Conservation (phyloP, 2,113 vertebrate genomes). For the Calyptomena viridis region DNA sequence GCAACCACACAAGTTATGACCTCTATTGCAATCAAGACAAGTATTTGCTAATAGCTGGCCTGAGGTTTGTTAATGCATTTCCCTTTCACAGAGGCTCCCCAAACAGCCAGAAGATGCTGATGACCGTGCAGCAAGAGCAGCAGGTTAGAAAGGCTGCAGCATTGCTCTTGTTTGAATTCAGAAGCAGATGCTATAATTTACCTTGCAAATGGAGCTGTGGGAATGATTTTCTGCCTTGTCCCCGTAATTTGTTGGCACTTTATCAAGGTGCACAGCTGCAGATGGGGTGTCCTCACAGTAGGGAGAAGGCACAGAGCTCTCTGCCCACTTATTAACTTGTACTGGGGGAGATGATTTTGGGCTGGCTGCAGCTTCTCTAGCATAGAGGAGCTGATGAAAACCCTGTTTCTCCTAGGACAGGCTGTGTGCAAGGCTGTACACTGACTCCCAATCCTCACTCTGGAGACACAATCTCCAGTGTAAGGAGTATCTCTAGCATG, state of each 20-base stretch:
- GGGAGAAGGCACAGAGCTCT: background rate
- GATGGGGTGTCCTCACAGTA: background rate
- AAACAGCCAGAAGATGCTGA: background rate
- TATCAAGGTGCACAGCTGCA: slow-evolving; percentile 28
- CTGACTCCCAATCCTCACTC: background rate
- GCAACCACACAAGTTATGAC: background rate
- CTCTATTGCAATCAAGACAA: background rate
- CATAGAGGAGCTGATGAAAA: background rate
- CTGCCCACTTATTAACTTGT: slow-evolving; percentile 2
- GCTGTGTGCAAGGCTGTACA: background rate
- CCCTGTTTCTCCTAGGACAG: background rate
- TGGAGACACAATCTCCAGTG: background rate
- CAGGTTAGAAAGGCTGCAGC: slow-evolving; percentile 38
- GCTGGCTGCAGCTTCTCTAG: background rate
- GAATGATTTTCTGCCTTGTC: slow-evolving; percentile 57
- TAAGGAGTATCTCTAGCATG: background rate
- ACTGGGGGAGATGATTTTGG: background rate
- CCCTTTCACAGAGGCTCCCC: background rate
- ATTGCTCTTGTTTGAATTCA: slow-evolving; percentile 42
- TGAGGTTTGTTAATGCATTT: background rate
- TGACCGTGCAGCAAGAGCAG: background rate
- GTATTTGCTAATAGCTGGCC: background rate
- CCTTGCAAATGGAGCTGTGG: slow-evolving; percentile 47
- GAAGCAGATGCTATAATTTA: slow-evolving; percentile 57
- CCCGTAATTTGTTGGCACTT: slow-evolving; percentile 45